Evolutionary conservation across 1,140 invertebrate genomes (phyloP).

Genomic region (Drosophila pseudoobscura): DNA sequence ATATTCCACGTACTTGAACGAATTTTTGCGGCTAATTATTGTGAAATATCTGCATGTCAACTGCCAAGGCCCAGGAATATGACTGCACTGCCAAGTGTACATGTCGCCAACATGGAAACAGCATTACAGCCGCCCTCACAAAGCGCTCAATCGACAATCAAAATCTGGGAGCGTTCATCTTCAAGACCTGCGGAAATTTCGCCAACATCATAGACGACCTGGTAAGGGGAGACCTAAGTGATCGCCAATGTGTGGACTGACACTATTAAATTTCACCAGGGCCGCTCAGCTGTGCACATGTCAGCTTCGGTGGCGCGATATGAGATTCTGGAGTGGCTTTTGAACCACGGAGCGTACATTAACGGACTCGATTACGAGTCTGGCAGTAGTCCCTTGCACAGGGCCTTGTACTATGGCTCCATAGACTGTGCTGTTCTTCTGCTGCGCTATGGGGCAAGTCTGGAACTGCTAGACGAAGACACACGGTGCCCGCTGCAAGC

Average conservation of each 20-base stretch:
- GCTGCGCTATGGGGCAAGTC: constrained; percentile 84
- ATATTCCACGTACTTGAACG: constrained; percentile 36
- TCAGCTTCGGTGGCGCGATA: constrained; percentile 87
- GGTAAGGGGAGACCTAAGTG: constrained; percentile 27
- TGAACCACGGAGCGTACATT: constrained; percentile 85
- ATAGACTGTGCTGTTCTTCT: constrained; percentile 86
- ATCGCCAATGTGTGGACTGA: too few species aligned
- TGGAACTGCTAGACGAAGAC: constrained; percentile 73
- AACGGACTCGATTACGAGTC: constrained; percentile 87
- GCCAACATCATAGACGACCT: constrained; percentile 83
- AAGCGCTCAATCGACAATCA: constrained; percentile 83
- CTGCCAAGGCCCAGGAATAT: constrained; percentile 65
- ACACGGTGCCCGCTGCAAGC: constrained; percentile 68
- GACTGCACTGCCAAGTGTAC: constrained; percentile 85
- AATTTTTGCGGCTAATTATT: constrained; percentile 27
- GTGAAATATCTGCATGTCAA: constrained; percentile 50
- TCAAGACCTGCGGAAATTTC: constrained; percentile 85
- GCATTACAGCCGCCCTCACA: constrained; percentile 85
- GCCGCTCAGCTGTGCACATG: constrained; percentile 87
- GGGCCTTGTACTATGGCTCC: constrained; percentile 89
- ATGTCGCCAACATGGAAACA: constrained; percentile 84
- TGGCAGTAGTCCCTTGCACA: constrained; percentile 88
- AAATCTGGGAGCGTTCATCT: constrained; percentile 84
- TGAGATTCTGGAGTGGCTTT: constrained; percentile 87
- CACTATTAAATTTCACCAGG: constrained; percentile 64